These are phyloP conservation scores for Petrocephalus sullivani DNA, from an alignment of 2,797 vertebrate species.

Conservation along the genomic window DNA sequence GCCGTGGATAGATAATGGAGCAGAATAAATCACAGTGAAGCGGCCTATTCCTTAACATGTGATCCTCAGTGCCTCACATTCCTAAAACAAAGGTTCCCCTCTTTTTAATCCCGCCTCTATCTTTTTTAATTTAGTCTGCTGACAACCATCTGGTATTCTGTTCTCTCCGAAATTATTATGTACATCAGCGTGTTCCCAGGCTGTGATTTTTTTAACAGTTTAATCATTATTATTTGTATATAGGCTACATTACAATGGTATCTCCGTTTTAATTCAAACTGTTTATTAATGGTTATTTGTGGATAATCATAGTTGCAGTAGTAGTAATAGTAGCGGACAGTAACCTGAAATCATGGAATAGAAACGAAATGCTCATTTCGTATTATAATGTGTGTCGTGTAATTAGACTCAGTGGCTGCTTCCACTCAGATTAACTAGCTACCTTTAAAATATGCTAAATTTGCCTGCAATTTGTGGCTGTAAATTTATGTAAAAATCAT, in stretches of 20 bases:
- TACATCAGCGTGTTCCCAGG: neutral
- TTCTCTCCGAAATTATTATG: neutral
- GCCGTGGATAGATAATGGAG: neutral
- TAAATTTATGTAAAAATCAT: slow-evolving; percentile 12
- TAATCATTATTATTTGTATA: neutral
- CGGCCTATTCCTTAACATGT: neutral
- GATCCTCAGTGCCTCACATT: neutral
- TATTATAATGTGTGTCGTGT: neutral
- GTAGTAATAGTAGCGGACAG: neutral
- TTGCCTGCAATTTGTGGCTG: neutral
- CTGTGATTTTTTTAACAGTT: neutral
- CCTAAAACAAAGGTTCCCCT: neutral
- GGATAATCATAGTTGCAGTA: neutral
- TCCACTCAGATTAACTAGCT: neutral
- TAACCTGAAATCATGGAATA: neutral
- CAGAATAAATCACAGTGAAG: neutral
- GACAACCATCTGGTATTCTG: slow-evolving; percentile 3
- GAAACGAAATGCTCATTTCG: neutral
- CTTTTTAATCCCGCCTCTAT: neutral
- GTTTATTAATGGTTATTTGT: neutral
- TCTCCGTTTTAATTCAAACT: neutral
- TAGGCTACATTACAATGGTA: neutral
- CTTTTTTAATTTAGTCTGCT: neutral
- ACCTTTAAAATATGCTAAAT: neutral
- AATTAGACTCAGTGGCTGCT: neutral